phyloP scores from a whole-genome alignment of 2,113 vertebrate genomes.

The Mastomys natalensis region DNA sequence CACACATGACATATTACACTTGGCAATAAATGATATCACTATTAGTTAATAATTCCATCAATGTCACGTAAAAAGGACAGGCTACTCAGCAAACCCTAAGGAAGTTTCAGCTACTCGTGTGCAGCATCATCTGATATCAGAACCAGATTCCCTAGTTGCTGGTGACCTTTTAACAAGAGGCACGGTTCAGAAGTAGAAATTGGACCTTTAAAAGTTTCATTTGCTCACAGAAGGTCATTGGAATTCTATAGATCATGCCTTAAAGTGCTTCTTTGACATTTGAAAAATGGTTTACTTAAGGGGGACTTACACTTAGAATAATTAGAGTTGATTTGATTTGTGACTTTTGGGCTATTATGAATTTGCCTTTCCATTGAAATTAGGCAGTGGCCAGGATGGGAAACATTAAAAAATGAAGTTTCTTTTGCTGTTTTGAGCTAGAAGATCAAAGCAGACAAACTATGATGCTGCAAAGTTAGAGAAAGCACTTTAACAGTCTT shows the following conservation, averaged over 20 bases:
- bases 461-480: not conserved
- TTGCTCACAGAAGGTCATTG: not conserved
- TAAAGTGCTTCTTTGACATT: not conserved
- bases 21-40: not conserved
- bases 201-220: not conserved
- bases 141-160: not conserved
- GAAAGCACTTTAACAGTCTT: not conserved
- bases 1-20: not conserved
- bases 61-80: not conserved
- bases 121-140: not conserved
- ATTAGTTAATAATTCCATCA: not conserved
- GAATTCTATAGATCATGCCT: not conserved
- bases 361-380: not conserved
- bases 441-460: not conserved
- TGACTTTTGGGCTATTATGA: not conserved
- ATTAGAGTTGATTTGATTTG: not conserved
- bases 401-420: not conserved
- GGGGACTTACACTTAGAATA: not conserved
- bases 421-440: not conserved
- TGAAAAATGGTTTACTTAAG: constrained; percentile 17
- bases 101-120: not conserved
- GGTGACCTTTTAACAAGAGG: not conserved
- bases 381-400: not conserved
- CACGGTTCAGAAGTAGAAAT: not conserved
- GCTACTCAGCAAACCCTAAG: not conserved